Evolutionary conservation across 2,797 vertebrate species (phyloP).

Genomic region (Ara ararauna): DNA sequence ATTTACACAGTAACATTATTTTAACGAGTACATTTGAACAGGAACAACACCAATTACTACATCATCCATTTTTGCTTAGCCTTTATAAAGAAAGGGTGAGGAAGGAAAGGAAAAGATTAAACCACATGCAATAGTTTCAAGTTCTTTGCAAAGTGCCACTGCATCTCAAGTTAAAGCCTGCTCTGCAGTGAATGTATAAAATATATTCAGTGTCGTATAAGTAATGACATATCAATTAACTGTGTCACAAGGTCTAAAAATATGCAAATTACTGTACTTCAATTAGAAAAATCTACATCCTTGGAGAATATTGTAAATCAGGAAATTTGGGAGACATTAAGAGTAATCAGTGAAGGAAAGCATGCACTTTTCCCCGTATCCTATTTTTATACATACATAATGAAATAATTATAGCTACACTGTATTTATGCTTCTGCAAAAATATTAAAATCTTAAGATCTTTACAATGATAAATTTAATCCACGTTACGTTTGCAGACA

Average conservation of each 20-base stretch:
- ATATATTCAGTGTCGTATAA: conserved; percentile 80
- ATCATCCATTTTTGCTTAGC: conserved; percentile 69
- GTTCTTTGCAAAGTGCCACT: conserved; percentile 69
- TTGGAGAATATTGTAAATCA: conserved; percentile 88
- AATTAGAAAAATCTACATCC: conserved; percentile 87
- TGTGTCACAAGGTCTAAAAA: conserved; percentile 86
- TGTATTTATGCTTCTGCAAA: conserved; percentile 82
- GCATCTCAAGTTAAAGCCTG: conserved; percentile 65
- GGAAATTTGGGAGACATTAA: conserved; percentile 88
- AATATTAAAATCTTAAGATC: conserved; percentile 85
- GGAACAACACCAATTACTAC: conserved; percentile 66
- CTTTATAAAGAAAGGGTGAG: conserved; percentile 57
- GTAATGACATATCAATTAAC: conserved; percentile 87
- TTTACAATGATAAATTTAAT: conserved; percentile 85
- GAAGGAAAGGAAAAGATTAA: conserved; percentile 53
- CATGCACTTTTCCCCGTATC: conserved; percentile 80
- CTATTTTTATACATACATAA: conserved; percentile 87
- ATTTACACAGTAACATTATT: conserved; percentile 73
- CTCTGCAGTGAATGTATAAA: conserved; percentile 74
- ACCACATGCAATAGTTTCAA: conserved; percentile 23
- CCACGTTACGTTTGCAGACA: conserved; percentile 81
- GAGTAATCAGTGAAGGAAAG: conserved; percentile 86
- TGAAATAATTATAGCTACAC: conserved; percentile 86
- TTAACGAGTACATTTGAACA: conserved; percentile 74
- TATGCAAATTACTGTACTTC: conserved; percentile 87